Conservation (phyloP, 2,888 invertebrate species). For the Microctonus brassicae region DNA sequence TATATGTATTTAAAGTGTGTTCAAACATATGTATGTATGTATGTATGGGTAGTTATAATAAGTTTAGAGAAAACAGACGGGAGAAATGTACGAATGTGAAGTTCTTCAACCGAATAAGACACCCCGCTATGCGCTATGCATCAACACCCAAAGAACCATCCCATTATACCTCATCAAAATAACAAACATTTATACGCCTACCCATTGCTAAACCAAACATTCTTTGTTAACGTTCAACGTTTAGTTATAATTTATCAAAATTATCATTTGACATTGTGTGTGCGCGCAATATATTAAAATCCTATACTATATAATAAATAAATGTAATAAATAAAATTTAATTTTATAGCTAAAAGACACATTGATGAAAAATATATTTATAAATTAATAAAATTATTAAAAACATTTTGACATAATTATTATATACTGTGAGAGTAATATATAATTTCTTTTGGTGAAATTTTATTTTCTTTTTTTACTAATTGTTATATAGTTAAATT, state of each 20-base stretch:
- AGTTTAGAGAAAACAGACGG: neutral
- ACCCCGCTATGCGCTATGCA: slow-evolving; percentile 68
- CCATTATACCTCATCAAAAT: slow-evolving; percentile 68
- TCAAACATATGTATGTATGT: neutral
- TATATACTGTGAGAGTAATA: too few relatives aligned
- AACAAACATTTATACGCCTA: slow-evolving; percentile 66
- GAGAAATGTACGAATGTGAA: slow-evolving; percentile 37
- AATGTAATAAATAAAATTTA: too few relatives aligned
- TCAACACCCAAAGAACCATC: slow-evolving; percentile 68
- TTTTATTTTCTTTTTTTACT: too few relatives aligned
- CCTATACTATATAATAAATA: too few relatives aligned
- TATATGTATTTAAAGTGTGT: neutral
- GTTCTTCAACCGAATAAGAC: slow-evolving; percentile 53
- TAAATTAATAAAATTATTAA: too few relatives aligned
- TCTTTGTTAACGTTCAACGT: slow-evolving; percentile 63
- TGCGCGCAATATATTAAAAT: too few relatives aligned
- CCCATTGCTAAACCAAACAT: slow-evolving; percentile 65
- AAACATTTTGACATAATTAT: too few relatives aligned
- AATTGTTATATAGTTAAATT: too few relatives aligned
- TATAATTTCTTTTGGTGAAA: too few relatives aligned
- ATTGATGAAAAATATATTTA: too few relatives aligned
- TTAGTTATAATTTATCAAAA: slow-evolving; percentile 66
- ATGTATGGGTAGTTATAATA: neutral
- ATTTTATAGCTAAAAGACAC: too few relatives aligned
- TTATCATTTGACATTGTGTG: slow-evolving; percentile 44